Evolutionary conservation across 1,140 invertebrate genomes (phyloP), one percentile per base, ranked within the genome.

Genomic region (Drosophila busckii): DNA sequence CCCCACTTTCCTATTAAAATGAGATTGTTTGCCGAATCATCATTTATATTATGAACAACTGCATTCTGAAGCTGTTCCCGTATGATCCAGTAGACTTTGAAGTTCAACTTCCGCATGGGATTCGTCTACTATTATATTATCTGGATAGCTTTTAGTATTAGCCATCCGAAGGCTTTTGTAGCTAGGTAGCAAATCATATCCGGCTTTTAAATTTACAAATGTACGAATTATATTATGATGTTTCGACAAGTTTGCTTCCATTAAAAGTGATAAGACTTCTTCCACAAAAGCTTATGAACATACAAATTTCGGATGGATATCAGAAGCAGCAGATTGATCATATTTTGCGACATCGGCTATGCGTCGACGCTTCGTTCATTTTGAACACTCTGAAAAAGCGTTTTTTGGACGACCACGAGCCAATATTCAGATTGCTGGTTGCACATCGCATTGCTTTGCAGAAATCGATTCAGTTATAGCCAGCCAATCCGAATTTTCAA

Each of bases 1-100:
- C 50, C 40, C 50, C 50, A 42, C 25, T 34, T 41, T 54, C 26
- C 40, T 16, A 54, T 45, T 20, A 56, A 45, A 12, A 20, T 28
- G 5, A 35, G 25, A 2, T 38, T 48, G 10, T 31, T 16, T 37
- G 35, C 6, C 8, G 29, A 38, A 20, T 55, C 34, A 58, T 20
- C 22, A 15, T 12, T 7, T 28, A 52, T 23, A 9, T n/a, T 26
- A 25, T 41, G 9, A 12, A 52, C 6, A 31, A 29, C 16, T 28
- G 28, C 31, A 15, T 16, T 2, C 13, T 52, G 34, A 31, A 60
- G 48, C 13, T 48, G 2, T 7, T 0, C 8, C 20, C 10, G 37
- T 53, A 9, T 41, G 23, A 9, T 53, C 28, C 5, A 40, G 9
- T 6, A 49, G 31, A 22, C 35, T 17, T 38, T 37, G n/a, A n/a